Evolutionary conservation across 1,140 invertebrate genomes (phyloP).

Genomic region (Acyrthosiphon pisum): DNA sequence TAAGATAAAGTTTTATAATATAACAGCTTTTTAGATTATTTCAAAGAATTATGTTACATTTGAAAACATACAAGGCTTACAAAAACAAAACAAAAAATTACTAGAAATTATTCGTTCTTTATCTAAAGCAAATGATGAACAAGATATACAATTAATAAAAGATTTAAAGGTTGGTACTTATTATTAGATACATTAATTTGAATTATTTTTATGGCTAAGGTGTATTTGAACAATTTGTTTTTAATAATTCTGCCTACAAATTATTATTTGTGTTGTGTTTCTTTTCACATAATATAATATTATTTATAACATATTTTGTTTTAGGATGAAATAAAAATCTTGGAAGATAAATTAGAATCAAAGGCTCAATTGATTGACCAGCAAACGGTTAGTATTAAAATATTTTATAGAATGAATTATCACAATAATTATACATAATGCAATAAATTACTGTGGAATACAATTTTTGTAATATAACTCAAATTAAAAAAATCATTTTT

Average conservation of each 20-base stretch:
- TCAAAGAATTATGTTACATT: constrained; percentile 54
- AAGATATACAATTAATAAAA: constrained; percentile 32
- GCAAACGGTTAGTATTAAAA: background rate
- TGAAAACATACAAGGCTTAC: constrained; percentile 49
- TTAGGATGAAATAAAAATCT: constrained; percentile 3
- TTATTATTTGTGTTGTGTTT: background rate
- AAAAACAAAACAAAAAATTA: constrained; percentile 49
- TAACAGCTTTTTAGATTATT: constrained; percentile 10
- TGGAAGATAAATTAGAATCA: constrained; percentile 32
- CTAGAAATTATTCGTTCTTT: constrained; percentile 20
- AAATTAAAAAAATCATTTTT: background rate
- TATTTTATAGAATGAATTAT: background rate
- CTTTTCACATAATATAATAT: background rate
- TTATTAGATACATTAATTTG: background rate
- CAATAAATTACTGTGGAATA: background rate
- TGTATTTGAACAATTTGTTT: background rate
- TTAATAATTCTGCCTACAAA: background rate
- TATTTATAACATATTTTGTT: background rate
- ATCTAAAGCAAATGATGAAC: constrained; percentile 32
- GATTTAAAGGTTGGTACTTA: constrained; percentile 29
- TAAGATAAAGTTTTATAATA: background rate
- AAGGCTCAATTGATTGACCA: background rate
- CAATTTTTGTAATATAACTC: background rate
- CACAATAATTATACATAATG: background rate
- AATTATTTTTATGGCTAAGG: background rate